These are phyloP conservation scores for Linhomoeus sp. DNA, from an alignment of 2,888 invertebrate species.

Conservation along the genomic window DNA sequence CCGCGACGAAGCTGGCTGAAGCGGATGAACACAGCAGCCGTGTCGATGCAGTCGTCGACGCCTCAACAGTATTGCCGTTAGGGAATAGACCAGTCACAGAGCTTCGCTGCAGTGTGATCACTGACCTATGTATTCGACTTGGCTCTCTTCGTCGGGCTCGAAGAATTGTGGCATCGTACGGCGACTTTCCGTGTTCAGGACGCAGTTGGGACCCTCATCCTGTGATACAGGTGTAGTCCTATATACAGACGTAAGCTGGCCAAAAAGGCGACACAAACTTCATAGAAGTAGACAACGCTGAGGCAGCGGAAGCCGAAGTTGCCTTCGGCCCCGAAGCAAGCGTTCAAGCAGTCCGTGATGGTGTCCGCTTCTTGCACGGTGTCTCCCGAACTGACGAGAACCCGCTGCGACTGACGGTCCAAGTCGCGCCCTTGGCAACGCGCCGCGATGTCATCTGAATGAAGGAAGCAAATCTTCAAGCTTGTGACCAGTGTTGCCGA, in stretches of 20 bases:
- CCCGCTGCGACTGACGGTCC: constrained; percentile 3
- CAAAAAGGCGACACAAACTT: not conserved
- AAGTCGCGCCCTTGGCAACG: constrained; percentile 1
- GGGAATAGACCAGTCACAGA: too few species aligned
- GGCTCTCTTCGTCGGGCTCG: not conserved
- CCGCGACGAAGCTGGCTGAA: too few species aligned
- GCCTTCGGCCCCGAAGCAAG: not conserved
- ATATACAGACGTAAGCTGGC: not conserved
- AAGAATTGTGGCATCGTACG: not conserved
- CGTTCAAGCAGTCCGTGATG: constrained; percentile 1
- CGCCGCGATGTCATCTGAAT: too few species aligned
- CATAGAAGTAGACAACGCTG: constrained; percentile 1
- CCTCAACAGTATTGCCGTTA: too few species aligned
- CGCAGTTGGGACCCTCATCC: constrained; percentile 3
- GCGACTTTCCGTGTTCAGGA: constrained; percentile 3
- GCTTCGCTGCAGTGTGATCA: too few species aligned
- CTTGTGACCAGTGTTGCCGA: too few species aligned
- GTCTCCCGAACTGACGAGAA: constrained; percentile 2
- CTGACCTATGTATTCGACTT: constrained; percentile 5
- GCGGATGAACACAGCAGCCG: too few species aligned
- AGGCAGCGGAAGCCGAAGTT: not conserved
- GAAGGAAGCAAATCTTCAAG: too few species aligned
- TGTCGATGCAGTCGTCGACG: too few species aligned
- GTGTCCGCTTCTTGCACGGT: not conserved
- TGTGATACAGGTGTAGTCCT: not conserved